Evolutionary conservation across 2,113 vertebrate genomes (phyloP).

Genomic region (Spheniscus mendiculus): DNA sequence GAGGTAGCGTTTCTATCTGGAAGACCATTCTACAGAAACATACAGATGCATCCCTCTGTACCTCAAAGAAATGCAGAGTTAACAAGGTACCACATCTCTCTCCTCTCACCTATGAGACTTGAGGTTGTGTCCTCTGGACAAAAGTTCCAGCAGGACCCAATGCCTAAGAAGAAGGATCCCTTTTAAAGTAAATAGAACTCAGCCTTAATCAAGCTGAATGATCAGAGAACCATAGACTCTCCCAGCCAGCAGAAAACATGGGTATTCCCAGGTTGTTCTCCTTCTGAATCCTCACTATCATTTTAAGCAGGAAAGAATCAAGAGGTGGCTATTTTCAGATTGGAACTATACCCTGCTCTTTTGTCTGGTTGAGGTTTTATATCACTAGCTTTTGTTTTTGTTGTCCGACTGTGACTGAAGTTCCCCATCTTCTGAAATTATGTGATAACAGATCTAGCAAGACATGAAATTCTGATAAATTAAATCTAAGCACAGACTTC

Average conservation of each 20-base stretch:
- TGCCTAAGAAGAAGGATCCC: background rate
- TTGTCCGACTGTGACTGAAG: background rate
- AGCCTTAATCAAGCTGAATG: background rate
- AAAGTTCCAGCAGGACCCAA: background rate
- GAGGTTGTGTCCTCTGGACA: background rate
- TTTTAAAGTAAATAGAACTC: background rate
- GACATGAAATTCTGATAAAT: background rate
- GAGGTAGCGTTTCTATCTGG: background rate
- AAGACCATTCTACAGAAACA: background rate
- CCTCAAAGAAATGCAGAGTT: background rate
- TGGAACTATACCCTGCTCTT: background rate
- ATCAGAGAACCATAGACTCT: background rate
- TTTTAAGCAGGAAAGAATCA: background rate
- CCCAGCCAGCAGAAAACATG: background rate
- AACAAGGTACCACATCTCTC: background rate
- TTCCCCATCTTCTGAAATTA: background rate
- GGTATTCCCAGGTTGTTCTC: background rate
- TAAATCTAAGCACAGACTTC: background rate
- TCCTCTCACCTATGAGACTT: background rate
- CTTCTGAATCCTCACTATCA: background rate
- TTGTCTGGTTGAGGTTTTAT: background rate
- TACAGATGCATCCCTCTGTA: accelerated
- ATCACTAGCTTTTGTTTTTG: background rate
- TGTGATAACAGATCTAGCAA: background rate
- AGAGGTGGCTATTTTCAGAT: background rate